These are phyloP conservation scores for Heliconius nattereri DNA, from an alignment of 1,140 invertebrate genomes.

Conservation along the genomic window DNA sequence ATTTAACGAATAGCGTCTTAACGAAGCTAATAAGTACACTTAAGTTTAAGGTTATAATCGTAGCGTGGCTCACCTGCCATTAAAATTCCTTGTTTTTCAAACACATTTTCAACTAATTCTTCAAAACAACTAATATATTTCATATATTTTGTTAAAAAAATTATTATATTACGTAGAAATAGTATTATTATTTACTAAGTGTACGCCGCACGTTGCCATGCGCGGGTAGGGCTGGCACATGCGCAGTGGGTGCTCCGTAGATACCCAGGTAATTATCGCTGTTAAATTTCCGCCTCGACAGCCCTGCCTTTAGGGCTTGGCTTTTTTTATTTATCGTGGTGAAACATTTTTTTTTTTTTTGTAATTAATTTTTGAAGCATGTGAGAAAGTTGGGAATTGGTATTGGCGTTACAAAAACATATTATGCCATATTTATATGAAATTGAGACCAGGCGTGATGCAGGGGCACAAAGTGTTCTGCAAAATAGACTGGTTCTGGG, in stretches of 20 bases:
- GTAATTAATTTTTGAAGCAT: not conserved
- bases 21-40: not conserved
- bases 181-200: constrained; percentile 62
- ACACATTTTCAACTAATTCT: not conserved
- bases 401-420: not conserved
- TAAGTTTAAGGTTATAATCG: constrained; percentile 11
- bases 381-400: not conserved
- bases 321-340: constrained; percentile 39
- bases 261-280: constrained; percentile 57
- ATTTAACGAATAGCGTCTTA: constrained; percentile 13
- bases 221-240: constrained; percentile 56
- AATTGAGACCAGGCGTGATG: no score
- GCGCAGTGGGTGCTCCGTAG: constrained; percentile 40
- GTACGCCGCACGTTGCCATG: constrained; percentile 52
- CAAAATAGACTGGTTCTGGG: no score
- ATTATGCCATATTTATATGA: not conserved
- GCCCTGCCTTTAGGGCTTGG: constrained; percentile 56
- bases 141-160: not conserved
- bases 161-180: constrained; percentile 35
- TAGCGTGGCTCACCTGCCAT: constrained; percentile 12
- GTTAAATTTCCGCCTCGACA: constrained; percentile 62
- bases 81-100: not conserved
- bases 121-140: not conserved
- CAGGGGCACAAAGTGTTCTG: no score
- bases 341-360: constrained; percentile 23